A percentile compares a stretch with the other conserved stretches of the same genome.
phyloP scores from a whole-genome alignment of 2,113 vertebrate species.

The Harpagus bidentatus region DNA sequence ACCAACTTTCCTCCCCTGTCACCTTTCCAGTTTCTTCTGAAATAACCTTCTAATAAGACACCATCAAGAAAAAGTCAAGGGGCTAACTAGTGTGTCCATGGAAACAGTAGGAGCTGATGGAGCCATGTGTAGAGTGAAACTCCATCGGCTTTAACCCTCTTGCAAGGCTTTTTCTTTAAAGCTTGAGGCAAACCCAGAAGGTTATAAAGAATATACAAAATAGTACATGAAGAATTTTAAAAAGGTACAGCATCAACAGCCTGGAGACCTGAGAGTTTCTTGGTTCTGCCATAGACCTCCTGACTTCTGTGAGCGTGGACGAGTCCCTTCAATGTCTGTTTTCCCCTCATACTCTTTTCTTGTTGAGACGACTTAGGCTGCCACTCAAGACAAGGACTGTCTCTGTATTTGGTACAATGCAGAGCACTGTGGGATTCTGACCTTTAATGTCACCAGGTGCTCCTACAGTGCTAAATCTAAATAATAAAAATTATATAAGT shows the following conservation, averaged over 20 bases:
- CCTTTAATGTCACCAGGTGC: not conserved
- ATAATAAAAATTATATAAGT: not conserved
- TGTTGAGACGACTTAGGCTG: not conserved
- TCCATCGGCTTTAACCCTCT: not conserved
- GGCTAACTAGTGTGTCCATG: slow-evolving; percentile 10
- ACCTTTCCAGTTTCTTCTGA: not conserved
- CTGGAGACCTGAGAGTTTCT: not conserved
- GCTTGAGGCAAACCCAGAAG: not conserved
- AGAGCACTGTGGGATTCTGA: not conserved
- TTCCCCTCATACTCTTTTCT: not conserved
- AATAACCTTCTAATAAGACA: not conserved
- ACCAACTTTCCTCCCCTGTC: not conserved
- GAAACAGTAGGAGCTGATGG: slow-evolving; percentile 15
- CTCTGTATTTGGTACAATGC: not conserved
- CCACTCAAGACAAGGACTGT: not conserved
- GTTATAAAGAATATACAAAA: not conserved
- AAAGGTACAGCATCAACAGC: not conserved
- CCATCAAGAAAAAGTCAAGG: not conserved
- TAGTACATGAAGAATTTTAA: not conserved
- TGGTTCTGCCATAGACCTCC: not conserved
- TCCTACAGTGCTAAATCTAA: not conserved
- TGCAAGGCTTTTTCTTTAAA: not conserved
- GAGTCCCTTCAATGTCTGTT: not conserved
- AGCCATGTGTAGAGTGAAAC: not conserved
- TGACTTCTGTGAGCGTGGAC: not conserved